Conservation (phyloP, 2,888 invertebrate genomes). For the Uloborus plumipes region DNA sequence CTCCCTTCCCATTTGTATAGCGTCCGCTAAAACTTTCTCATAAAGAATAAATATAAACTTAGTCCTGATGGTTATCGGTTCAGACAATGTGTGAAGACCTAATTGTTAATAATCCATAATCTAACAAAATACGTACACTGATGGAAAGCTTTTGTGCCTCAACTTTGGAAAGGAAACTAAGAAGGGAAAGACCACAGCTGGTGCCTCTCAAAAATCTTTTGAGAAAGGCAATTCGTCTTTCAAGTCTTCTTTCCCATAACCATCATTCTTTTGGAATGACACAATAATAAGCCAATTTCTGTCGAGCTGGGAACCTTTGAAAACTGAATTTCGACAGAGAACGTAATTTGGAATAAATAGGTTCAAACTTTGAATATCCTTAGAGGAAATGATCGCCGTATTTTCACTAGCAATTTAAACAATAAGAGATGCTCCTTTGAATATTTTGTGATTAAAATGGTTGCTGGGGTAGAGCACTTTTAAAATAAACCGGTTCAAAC, state of each 20-base stretch:
- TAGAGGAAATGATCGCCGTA: constrained; percentile 34
- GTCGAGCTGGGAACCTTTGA: constrained; percentile 44
- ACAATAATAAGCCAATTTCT: constrained; percentile 59
- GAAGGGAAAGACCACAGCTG: constrained; percentile 42
- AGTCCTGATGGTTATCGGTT: too few relatives aligned
- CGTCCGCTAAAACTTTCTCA: too few relatives aligned
- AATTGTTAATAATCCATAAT: constrained; percentile 59
- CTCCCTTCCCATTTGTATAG: too few relatives aligned
- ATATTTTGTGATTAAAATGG: too few relatives aligned
- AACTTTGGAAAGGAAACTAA: not conserved
- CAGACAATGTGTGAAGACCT: constrained; percentile 14
- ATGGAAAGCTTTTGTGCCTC: constrained; percentile 29
- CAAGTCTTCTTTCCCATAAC: constrained; percentile 39
- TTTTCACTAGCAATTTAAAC: constrained; percentile 2
- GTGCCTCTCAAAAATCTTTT: constrained; percentile 45
- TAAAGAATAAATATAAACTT: too few relatives aligned
- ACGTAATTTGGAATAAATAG: constrained; percentile 40
- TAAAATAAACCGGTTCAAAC: too few relatives aligned
- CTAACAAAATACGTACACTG: constrained; percentile 50
- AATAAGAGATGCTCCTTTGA: too few relatives aligned
- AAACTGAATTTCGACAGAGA: constrained; percentile 38
- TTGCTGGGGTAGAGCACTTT: too few relatives aligned
- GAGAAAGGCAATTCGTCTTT: constrained; percentile 5
- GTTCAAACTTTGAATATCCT: constrained; percentile 32
- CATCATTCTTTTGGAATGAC: constrained; percentile 54